These are phyloP conservation scores for Ameiurus melas DNA, from an alignment of 2,113 vertebrate genomes.

Conservation along the genomic window DNA sequence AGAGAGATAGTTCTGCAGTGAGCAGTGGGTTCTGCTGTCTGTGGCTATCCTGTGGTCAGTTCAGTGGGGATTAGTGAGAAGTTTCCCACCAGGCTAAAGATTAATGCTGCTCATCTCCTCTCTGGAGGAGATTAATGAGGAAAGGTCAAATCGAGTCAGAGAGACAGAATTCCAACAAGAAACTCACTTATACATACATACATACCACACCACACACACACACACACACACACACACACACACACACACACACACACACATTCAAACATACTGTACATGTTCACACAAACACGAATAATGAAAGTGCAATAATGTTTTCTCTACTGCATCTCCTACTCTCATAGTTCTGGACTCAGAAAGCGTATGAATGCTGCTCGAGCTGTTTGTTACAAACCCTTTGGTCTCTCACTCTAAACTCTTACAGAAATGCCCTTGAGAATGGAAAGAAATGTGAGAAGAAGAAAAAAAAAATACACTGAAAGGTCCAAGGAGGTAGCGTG, in stretches of 20 bases:
- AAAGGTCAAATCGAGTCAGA: constrained; percentile 41
- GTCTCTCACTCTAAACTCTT: constrained; percentile 42
- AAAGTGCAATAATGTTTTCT: not conserved
- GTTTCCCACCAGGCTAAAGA: constrained; percentile 57
- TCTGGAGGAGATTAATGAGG: constrained; percentile 65
- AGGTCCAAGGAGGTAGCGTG: constrained; percentile 44
- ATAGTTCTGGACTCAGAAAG: constrained; percentile 24
- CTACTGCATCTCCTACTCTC: constrained; percentile 3
- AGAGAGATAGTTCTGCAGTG: constrained; percentile 29
- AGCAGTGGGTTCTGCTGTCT: constrained; percentile 31
- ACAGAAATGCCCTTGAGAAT: constrained; percentile 53
- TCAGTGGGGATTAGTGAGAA: constrained; percentile 41
- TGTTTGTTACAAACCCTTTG: constrained; percentile 40
- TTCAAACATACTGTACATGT: not conserved
- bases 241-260: not conserved
- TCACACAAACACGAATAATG: constrained; percentile 11
- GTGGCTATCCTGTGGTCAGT: constrained; percentile 39
- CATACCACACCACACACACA: not conserved
- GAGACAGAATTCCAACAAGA: constrained; percentile 14
- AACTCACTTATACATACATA: constrained; percentile 4
- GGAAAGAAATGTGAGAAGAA: constrained; percentile 27
- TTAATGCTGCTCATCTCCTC: constrained; percentile 65
- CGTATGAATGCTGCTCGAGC: constrained; percentile 42
- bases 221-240: not conserved
- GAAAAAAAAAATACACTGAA: constrained; percentile 35